Base-by-base conservation (phyloP, 2,113 vertebrate species). In the Taurulus bubalis region DNA sequence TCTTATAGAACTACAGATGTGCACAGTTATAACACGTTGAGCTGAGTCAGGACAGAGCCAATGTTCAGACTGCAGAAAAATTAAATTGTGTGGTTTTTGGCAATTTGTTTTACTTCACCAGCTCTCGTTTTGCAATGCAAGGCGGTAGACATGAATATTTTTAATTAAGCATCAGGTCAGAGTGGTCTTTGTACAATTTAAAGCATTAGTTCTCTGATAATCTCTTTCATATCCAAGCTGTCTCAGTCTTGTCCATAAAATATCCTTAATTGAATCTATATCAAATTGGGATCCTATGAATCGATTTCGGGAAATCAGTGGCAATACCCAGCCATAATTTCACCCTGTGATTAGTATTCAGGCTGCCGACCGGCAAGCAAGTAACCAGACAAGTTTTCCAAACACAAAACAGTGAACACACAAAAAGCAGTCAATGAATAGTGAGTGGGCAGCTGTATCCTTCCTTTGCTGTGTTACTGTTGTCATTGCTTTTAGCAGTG, bases 301-400 rank as follows among this genome's bases (percentile, higher is more conserved):
- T 45, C 4, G 14, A 45, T 53, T 53, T 53, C 1, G 3, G 8
- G 3, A n/a, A 53, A 53, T 24, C 51, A 24, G 22, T 10, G 22
- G 20, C 49, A 53, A n/a, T 53, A 53, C 49, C 49, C 7, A 20
- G 47, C 47, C 8, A 8, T 53, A n/a, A n/a, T 63, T 79, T 67
- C 3, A 59, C 16, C 9, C 42, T 38, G 34, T 80, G 20, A 69
- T 87, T 59, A 58, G 66, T 51, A 77, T 88, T 85, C 79, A 76
- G 24, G 36, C 42, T 64, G 30, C 36, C 24, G 47, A 47, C 58
- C 0, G 7, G 2, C 45, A 36, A 75, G 51, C 4, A n/a, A 68
- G 79, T 60, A 45, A 77, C 76, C 64, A 64, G 58, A 45, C 47
- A 60, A 69, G 0, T 80, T 59, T n/a, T 12, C 65, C 30, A 40